Evolutionary conservation across 2,888 invertebrate species (phyloP).

Genomic region (Blastobasis adustella): DNA sequence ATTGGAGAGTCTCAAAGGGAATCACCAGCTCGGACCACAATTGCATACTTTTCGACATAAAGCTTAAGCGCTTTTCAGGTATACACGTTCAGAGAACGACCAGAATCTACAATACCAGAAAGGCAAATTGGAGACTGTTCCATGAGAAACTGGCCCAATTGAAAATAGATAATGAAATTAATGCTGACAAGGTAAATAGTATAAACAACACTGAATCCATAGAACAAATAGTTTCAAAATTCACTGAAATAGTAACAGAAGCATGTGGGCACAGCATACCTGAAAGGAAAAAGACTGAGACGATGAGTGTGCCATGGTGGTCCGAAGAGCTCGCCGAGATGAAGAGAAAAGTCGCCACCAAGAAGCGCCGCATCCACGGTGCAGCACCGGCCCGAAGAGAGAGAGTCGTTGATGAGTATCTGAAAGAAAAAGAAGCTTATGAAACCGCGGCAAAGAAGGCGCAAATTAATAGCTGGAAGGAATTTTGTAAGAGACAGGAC

Average conservation of each 20-base stretch:
- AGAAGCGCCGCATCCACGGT: not conserved
- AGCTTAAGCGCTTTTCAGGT: not conserved
- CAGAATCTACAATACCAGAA: not conserved
- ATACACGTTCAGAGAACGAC: not conserved
- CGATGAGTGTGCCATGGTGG: not conserved
- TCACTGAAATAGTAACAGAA: not conserved
- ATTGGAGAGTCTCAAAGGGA: not conserved
- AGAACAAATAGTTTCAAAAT: not conserved
- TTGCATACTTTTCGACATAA: not conserved
- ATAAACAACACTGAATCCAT: not conserved
- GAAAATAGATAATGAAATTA: not conserved
- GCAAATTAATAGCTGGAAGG: not conserved
- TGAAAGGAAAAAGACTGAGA: not conserved
- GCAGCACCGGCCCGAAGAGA: not conserved
- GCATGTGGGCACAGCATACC: not conserved
- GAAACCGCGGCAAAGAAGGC: not conserved
- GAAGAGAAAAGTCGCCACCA: not conserved
- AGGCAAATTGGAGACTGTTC: not conserved
- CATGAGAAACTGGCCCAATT: not conserved
- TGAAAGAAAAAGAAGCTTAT: not conserved
- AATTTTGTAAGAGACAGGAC: not conserved
- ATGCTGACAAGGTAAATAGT: not conserved
- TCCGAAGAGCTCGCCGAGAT: not conserved
- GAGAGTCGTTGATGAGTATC: slow-evolving; percentile 1
- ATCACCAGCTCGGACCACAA: not conserved